Evolutionary conservation across 53 echinoderm and acorn worm genomes (phyloP).

Genomic region (Antedon mediterranea): DNA sequence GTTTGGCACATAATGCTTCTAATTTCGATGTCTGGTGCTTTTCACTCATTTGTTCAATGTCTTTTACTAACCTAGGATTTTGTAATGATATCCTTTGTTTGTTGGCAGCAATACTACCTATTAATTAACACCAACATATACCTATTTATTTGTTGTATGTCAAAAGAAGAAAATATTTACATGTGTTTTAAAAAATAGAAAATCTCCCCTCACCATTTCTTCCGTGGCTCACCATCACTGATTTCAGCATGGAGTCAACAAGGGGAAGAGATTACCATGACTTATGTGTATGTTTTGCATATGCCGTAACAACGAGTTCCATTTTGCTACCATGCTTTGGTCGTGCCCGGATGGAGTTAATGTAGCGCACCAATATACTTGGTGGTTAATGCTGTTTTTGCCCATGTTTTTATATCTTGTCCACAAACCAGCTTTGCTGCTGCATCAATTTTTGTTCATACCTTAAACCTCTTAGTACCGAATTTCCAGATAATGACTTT

Average conservation of each 20-base stretch:
- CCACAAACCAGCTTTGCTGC: constrained; percentile 3
- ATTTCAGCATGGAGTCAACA: not conserved
- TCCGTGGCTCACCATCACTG: not conserved
- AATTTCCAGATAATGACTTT: too few species aligned
- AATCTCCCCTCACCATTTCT: not conserved
- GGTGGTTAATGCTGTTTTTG: constrained; percentile 20
- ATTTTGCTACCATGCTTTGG: constrained; percentile 26
- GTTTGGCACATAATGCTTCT: too few species aligned
- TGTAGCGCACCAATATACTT: constrained; percentile 39
- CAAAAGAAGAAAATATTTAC: too few species aligned
- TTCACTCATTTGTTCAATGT: not conserved
- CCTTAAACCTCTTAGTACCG: too few species aligned
- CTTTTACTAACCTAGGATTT: not conserved
- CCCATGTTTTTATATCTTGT: constrained; percentile 3
- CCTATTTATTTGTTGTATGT: not conserved
- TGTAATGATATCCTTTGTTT: not conserved
- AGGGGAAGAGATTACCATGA: not conserved
- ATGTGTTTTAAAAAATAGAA: too few species aligned
- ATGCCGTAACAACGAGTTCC: constrained; percentile 19
- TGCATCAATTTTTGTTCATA: constrained; percentile 8
- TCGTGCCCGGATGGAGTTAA: constrained; percentile 39
- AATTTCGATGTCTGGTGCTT: not conserved
- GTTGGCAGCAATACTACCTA: not conserved
- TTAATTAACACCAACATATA: not conserved
- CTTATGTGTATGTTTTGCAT: not conserved